Percentiles rank a stretch among this genome's conserved stretches.
Conservation (phyloP, 2,113 vertebrate species). For the Tachycineta bicolor region DNA sequence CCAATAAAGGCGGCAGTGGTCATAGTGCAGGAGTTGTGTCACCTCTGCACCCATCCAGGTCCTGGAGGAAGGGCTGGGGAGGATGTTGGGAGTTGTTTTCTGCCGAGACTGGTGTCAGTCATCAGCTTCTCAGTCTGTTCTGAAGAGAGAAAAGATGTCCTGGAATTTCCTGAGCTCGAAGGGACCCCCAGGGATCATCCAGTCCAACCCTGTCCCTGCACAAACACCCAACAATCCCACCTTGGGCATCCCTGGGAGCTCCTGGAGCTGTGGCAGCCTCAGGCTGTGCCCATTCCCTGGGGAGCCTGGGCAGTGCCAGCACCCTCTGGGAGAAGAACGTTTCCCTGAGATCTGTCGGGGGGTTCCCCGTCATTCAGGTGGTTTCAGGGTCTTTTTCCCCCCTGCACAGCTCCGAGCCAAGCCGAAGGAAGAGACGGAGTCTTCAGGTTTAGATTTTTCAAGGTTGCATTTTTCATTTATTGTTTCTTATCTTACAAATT, state of each 20-base stretch:
- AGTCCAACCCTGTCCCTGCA: rapidly evolving
- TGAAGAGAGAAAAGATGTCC: background rate
- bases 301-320: background rate
- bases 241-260: background rate
- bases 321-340: background rate
- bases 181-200: rapidly evolving
- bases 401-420: too few species aligned
- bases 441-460: too few species aligned
- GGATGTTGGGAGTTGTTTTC: rapidly evolving
- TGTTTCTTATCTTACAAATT: too few species aligned
- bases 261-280: background rate
- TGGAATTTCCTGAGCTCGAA: background rate
- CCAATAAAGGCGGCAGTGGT: background rate
- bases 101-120: background rate
- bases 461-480: too few species aligned
- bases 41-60: rapidly evolving
- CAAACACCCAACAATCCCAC: background rate
- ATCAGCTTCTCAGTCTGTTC: background rate
- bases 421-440: too few species aligned
- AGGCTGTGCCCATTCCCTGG: background rate
- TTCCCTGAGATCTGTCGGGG: background rate
- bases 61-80: rapidly evolving
- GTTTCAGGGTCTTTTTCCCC: too few species aligned
- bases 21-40: background rate
- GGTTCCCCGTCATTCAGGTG: too few species aligned